phyloP scores from a whole-genome alignment of 2,797 vertebrate genomes.

The Coranthus polyacanthus region DNA sequence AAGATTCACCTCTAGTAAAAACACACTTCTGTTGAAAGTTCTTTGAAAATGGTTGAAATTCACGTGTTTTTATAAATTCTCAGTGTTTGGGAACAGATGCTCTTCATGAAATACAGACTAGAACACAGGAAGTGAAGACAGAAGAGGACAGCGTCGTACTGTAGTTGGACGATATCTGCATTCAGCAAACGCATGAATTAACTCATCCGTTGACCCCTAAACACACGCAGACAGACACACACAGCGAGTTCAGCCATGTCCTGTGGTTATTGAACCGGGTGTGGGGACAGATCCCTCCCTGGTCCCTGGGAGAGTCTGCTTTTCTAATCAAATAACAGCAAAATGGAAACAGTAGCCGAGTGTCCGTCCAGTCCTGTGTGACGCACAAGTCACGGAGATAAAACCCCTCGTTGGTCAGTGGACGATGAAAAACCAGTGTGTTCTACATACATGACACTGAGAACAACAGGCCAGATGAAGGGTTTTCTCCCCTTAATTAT shows the following conservation, averaged over 20 bases:
- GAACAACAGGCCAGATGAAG: no score
- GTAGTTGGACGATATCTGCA: constrained; percentile 25
- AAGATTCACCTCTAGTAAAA: no score
- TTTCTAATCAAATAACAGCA: constrained; percentile 40
- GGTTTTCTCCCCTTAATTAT: constrained; percentile 35
- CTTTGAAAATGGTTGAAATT: no score
- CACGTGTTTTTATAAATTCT: no score
- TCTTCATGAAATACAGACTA: no score
- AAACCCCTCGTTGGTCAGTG: constrained; percentile 3
- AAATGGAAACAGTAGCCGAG: constrained; percentile 9
- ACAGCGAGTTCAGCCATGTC: constrained; percentile 3
- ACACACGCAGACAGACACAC: constrained; percentile 12
- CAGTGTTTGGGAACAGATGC: no score
- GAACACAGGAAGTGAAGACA: constrained; percentile 21
- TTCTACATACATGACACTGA: constrained; percentile 5
- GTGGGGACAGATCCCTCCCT: constrained; percentile 37
- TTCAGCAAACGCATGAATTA: constrained; percentile 58
- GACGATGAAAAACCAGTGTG: background rate
- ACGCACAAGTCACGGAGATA: background rate
- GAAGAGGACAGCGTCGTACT: constrained; percentile 36
- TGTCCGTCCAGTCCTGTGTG: background rate
- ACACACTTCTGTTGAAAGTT: no score
- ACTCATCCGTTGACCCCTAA: constrained; percentile 47
- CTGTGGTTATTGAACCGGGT: constrained; percentile 47
- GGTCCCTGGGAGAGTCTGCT: constrained; percentile 21